Base-by-base conservation (phyloP, 2,797 vertebrate genomes). In the Gymnocypris eckloni region DNA sequence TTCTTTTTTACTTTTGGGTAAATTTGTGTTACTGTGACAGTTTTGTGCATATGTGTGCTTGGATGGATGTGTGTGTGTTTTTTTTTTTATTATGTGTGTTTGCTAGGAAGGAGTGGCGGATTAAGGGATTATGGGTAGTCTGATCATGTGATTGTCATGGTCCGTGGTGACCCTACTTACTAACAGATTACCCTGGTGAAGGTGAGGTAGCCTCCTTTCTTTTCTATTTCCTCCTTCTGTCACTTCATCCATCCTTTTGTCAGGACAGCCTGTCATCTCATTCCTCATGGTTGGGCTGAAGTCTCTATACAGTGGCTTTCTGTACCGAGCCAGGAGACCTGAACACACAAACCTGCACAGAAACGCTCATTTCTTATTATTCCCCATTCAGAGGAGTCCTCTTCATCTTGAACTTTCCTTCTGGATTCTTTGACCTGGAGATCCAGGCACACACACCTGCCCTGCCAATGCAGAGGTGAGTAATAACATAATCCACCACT, bases 121-220 rank as follows among this genome's bases (percentile, higher is more conserved):
- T 96, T 95, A 95, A 91, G 90, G 91, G 94, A 95, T 96, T 96
- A 96, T 37, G 25, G 87, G 83, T 86, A 86, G 59, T 85, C 66
- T 88, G 92, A 92, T 95, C 95, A 95, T 95, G 94, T 95, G 94
- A 95, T 90, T 43, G 70, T 59, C 88, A 81, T 91, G 90, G 92
- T 91, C 91, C 9, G 89, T 91, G 67, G 78, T 95, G 94, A 95
- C 93, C 94, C 93, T 39, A 90, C 93, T 95, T 95, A 95, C 92
- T 88, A 89, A 85, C 86, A 94, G 95, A 95, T 95, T 94, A 96
- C 86, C 90, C 89, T 89, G 90, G 89, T 92, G 87, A 93, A 92
- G 91, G 91, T 91, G 88, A 94, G 90, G 89, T 87, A 88, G 89
- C 81, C 81, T 86, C 64, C 82, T 90, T 72, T 70, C 72, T 79